Conservation (phyloP, 2,888 invertebrate species). For the Busseola fusca region DNA sequence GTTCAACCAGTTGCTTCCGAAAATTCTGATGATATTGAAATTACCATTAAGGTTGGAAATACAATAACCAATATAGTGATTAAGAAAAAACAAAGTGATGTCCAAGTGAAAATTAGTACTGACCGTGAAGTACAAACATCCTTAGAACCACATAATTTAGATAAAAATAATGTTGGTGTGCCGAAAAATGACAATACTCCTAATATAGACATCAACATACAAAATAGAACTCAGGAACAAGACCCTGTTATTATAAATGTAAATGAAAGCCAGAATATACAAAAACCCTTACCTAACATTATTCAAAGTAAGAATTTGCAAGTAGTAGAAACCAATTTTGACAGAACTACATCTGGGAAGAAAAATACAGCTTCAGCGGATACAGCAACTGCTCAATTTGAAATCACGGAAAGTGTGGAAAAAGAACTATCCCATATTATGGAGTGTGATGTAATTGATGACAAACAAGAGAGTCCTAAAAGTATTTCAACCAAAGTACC, state of each 20-base stretch:
- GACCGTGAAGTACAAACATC: slow-evolving; percentile 81
- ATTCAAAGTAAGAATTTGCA: slow-evolving; percentile 31
- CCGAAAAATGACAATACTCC: slow-evolving; percentile 52
- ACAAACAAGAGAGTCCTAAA: slow-evolving; percentile 46
- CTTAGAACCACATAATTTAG: slow-evolving; percentile 60
- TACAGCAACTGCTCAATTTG: slow-evolving; percentile 76
- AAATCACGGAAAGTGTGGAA: slow-evolving; percentile 83
- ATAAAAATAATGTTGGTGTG: slow-evolving; percentile 48
- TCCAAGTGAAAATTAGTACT: slow-evolving; percentile 76
- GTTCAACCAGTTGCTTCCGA: slow-evolving; percentile 53
- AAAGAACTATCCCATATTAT: slow-evolving; percentile 78
- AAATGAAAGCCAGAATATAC: slow-evolving; percentile 10
- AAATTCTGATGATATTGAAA: slow-evolving; percentile 78
- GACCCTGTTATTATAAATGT: slow-evolving; percentile 35
- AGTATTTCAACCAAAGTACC: slow-evolving; percentile 23
- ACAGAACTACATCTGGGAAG: slow-evolving; percentile 71
- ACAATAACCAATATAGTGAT: slow-evolving; percentile 80
- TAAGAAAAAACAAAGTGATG: slow-evolving; percentile 78
- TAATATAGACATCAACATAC: slow-evolving; percentile 62
- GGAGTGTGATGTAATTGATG: slow-evolving; percentile 68
- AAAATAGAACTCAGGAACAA: slow-evolving; percentile 45
- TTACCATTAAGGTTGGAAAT: slow-evolving; percentile 81
- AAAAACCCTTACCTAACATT: slow-evolving; percentile 14
- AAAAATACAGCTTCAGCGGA: slow-evolving; percentile 84
- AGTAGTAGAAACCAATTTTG: slow-evolving; percentile 23